Percentiles rank a stretch among this genome's conserved stretches.
Evolutionary conservation across 2,797 vertebrate species (phyloP).

Genomic region (Leptatherina wallacei): DNA sequence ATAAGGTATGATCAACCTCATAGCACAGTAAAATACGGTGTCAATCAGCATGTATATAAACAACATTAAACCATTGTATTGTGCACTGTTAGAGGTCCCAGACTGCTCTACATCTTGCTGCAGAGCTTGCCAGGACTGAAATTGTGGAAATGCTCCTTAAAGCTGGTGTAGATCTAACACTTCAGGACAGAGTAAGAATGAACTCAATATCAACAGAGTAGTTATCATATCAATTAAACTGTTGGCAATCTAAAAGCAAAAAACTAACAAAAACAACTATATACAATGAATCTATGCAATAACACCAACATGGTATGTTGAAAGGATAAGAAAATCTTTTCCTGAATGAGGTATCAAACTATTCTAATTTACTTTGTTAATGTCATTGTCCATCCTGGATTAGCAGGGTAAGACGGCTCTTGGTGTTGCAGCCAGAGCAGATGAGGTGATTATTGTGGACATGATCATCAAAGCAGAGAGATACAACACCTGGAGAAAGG

Average conservation of each 20-base stretch:
- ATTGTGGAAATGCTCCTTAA: conserved; percentile 89
- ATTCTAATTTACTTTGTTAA: conserved; percentile 15
- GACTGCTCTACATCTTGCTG: conserved; percentile 88
- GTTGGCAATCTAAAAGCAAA: not conserved
- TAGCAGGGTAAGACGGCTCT: conserved; percentile 90
- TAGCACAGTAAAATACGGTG: conserved; percentile 12
- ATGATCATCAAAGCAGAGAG: conserved; percentile 97
- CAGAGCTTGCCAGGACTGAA: conserved; percentile 89
- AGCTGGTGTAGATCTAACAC: conserved; percentile 83
- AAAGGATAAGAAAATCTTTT: not conserved
- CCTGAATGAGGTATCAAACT: not conserved
- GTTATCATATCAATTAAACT: not conserved
- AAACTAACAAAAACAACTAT: not conserved
- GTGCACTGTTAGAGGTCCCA: conserved; percentile 83
- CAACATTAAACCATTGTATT: not conserved
- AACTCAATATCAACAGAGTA: not conserved
- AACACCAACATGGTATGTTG: not conserved
- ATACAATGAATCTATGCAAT: not conserved
- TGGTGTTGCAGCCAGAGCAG: conserved; percentile 88
- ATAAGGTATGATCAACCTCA: conserved; percentile 76
- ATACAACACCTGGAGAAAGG: conserved; percentile 84
- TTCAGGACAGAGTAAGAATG: conserved; percentile 84
- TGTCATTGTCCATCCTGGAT: conserved; percentile 27
- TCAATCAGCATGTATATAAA: not conserved
- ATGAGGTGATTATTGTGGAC: conserved; percentile 87